A percentile compares a stretch with the other conserved stretches of the same genome.
These are phyloP conservation scores for Copidosoma floridanum DNA, from an alignment of 1,140 invertebrate species.

Conservation along the genomic window DNA sequence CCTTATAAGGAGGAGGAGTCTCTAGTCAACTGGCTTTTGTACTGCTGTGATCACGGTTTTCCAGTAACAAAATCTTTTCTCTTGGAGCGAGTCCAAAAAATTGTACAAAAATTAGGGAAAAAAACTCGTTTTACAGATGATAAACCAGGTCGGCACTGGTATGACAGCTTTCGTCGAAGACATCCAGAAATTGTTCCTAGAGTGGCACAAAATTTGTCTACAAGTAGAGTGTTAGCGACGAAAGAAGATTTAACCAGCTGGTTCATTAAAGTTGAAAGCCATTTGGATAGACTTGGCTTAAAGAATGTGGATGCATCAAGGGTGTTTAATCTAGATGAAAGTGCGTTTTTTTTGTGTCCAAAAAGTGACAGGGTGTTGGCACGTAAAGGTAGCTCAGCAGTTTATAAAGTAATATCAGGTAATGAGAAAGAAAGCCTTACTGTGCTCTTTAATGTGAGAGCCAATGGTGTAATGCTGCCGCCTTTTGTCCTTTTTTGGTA, in stretches of 20 bases:
- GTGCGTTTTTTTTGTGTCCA: constrained; percentile 35
- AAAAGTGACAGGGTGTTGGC: constrained; percentile 35
- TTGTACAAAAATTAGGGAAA: constrained; percentile 6
- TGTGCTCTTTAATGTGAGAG: constrained; percentile 41
- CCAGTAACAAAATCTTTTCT: constrained; percentile 6
- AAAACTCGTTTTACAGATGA: constrained; percentile 17
- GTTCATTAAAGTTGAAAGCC: not conserved
- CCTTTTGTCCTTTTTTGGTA: constrained; percentile 31
- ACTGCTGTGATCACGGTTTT: constrained; percentile 1
- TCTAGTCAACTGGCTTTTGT: constrained; percentile 8
- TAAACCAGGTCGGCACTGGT: constrained; percentile 35
- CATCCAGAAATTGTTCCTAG: constrained; percentile 26
- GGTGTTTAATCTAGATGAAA: constrained; percentile 34
- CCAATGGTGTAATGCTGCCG: constrained; percentile 37
- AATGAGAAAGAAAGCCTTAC: constrained; percentile 51
- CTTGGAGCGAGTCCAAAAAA: constrained; percentile 26
- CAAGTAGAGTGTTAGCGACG: constrained; percentile 27
- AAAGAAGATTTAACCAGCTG: constrained; percentile 8
- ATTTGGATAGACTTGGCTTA: constrained; percentile 11
- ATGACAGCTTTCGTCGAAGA: constrained; percentile 30
- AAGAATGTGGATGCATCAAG: constrained; percentile 13
- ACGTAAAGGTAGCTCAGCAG: constrained; percentile 35
- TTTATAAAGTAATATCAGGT: constrained; percentile 38
- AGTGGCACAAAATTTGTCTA: constrained; percentile 35
- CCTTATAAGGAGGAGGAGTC: not conserved